Evolutionary conservation across 1,140 invertebrate genomes (phyloP), one percentile per base, ranked within the genome.

Genomic region (Heliconius eleuchia): DNA sequence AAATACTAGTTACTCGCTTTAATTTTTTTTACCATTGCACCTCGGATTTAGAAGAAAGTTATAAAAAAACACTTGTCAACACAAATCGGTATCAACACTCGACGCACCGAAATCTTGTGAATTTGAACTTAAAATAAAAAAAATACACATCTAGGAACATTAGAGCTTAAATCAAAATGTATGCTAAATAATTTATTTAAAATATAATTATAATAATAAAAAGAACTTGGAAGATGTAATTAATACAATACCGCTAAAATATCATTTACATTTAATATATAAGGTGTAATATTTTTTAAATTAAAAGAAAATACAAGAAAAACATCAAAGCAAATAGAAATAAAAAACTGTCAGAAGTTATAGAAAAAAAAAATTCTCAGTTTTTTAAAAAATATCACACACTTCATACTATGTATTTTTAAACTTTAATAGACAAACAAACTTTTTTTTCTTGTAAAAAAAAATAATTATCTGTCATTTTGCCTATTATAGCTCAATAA

Each of bases 121-220:
- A 76, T 55, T 13, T 70, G 75, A 83, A 81, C 86, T 90, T 91
- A 90, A 83, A 85, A 84, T 85, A 89, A 88, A 66, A 66, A 30
- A 89, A 90, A 91, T 88, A 91, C 86, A 89, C 84, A 84, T 87
- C 91, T 93, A 93, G 91, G 91, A 93, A 93, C 91, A 93, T 92
- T 91, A 91, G 85, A 93, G 83, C 91, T 92, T 92, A 92, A 90
- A 88, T 86, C 84, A 81, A 89, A 87, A 87, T 83, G 83, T 85
- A 88, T 70, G 79, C 86, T 91, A 92, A 91, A 90, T 89, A 92
- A 91, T 89, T 91, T 89, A 91, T 86, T 87, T 88, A 85, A 79
- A 81, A 78, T 66, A 66, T 30, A 66, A 66, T 57, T 57, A 57
- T 57, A 23, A 57, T 57, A 23, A 57, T 66, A 66, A 83, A 80